phyloP scores from a whole-genome alignment of 2,113 vertebrate species.

The Phylloscopus trochiloides region DNA sequence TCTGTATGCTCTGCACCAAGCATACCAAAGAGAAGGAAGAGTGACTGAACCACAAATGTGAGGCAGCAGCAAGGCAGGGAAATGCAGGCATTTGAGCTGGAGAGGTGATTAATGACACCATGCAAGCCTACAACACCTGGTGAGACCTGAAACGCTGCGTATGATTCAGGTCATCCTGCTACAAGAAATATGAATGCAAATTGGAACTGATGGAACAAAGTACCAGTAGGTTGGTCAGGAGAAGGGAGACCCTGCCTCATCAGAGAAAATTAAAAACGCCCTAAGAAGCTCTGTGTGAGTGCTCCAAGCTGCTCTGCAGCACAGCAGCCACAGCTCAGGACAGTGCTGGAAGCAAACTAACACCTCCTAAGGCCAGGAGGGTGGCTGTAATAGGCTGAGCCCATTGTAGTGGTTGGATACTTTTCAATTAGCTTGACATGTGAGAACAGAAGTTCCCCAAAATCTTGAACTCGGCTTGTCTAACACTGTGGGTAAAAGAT shows the following conservation, averaged over 20 bases:
- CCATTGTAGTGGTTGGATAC: rapidly evolving
- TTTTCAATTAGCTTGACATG: not conserved
- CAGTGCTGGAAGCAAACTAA: not conserved
- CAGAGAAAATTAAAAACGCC: not conserved
- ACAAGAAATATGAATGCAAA: not conserved
- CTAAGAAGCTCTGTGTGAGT: not conserved
- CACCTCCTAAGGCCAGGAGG: not conserved
- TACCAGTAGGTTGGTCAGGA: not conserved
- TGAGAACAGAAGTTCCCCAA: not conserved
- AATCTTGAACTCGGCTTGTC: not conserved
- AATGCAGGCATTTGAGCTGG: not conserved
- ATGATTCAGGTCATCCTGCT: not conserved
- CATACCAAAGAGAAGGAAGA: not conserved
- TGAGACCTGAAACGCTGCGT: not conserved
- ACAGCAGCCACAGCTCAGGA: not conserved
- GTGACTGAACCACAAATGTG: not conserved
- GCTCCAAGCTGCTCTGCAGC: not conserved
- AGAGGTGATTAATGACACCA: not conserved
- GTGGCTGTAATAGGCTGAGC: not conserved
- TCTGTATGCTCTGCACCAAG: not conserved
- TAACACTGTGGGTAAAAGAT: not conserved
- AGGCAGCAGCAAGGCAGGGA: not conserved
- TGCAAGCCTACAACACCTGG: not conserved
- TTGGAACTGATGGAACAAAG: not conserved
- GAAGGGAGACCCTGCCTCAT: not conserved